Evolutionary conservation across 2,113 vertebrate species (phyloP).

Genomic region (Mirza zaza): DNA sequence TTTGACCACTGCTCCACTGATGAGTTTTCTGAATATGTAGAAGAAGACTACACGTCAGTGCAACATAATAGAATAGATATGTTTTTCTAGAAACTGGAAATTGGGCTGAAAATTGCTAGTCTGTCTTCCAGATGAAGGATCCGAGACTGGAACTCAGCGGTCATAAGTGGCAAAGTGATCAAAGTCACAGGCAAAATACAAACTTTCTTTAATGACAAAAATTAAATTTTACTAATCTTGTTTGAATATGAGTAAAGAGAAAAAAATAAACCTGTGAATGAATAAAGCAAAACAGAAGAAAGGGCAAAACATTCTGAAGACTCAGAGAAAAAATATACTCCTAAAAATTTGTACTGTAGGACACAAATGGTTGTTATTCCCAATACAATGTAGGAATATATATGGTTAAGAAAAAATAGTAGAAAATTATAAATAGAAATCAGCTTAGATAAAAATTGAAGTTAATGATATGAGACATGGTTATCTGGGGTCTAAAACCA

Average conservation of each 20-base stretch:
- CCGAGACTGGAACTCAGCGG: background rate
- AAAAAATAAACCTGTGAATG: background rate
- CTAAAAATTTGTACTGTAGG: background rate
- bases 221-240: background rate
- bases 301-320: background rate
- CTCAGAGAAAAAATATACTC: background rate
- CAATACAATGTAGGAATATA: background rate
- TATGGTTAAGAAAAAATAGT: background rate
- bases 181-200: background rate
- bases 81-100: background rate
- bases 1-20: background rate
- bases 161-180: background rate
- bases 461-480: background rate
- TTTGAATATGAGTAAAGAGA: background rate
- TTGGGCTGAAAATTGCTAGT: background rate
- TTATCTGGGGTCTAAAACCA: background rate
- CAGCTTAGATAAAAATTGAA: background rate
- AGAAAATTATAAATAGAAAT: background rate
- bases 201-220: slow-evolving; percentile 9
- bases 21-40: background rate
- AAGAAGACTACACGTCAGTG: background rate
- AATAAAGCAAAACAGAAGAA: background rate
- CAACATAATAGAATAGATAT: background rate
- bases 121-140: background rate
- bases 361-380: background rate